phyloP scores from a whole-genome alignment of 2,797 vertebrate species.

The Peromyscus attwateri region DNA sequence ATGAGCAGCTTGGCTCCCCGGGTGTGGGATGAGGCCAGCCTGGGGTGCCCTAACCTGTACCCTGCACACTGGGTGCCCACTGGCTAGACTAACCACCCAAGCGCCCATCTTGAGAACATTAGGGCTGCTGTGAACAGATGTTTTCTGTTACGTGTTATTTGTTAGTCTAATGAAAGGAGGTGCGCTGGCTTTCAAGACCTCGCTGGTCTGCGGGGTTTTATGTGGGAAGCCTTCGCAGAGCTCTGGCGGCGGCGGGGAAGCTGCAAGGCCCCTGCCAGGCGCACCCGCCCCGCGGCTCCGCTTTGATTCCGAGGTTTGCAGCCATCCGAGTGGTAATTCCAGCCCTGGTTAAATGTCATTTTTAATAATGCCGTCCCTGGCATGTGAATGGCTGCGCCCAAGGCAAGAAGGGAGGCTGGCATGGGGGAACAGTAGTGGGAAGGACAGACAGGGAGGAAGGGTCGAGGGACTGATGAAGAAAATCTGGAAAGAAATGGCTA shows the following conservation, averaged over 20 bases:
- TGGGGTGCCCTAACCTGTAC: slow-evolving; percentile 75
- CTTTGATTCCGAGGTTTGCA: slow-evolving; percentile 80
- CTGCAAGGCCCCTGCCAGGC: slow-evolving; percentile 67
- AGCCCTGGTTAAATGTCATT: slow-evolving; percentile 81
- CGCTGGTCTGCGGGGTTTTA: slow-evolving; percentile 81
- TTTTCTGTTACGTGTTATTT: slow-evolving; percentile 89
- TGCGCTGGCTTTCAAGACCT: slow-evolving; percentile 89
- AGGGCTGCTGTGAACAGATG: slow-evolving; percentile 88
- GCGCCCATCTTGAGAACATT: slow-evolving; percentile 89
- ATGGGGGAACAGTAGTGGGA: background rate
- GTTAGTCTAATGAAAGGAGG: slow-evolving; percentile 91
- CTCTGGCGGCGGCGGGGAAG: slow-evolving; percentile 69
- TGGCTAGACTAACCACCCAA: slow-evolving; percentile 84
- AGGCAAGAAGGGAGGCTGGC: background rate
- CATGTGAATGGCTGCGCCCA: slow-evolving; percentile 38
- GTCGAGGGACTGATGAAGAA: background rate
- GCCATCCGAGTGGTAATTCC: slow-evolving; percentile 74
- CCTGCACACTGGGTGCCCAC: slow-evolving; percentile 76
- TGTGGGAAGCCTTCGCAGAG: slow-evolving; percentile 67
- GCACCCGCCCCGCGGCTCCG: slow-evolving; percentile 43
- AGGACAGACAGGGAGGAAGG: background rate
- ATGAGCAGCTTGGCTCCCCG: background rate
- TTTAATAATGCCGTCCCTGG: slow-evolving; percentile 80
- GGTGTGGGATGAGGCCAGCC: background rate
- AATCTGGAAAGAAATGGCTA: background rate